Conservation (phyloP, 2,113 vertebrate genomes). For the Suricata suricatta region DNA sequence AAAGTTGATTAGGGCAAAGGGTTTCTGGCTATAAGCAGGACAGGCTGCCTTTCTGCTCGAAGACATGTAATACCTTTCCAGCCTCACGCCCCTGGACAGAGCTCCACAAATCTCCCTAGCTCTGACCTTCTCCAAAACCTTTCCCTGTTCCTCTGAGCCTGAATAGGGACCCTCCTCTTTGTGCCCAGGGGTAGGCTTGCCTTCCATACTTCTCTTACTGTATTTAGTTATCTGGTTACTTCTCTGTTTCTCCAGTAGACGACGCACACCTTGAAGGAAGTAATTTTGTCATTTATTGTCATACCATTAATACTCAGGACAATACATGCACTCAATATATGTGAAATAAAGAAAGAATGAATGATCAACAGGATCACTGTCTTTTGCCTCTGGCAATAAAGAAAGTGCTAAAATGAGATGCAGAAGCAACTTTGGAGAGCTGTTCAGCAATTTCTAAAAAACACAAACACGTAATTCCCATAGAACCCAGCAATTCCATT, state of each 20-base stretch:
- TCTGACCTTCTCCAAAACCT: not conserved
- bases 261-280: not conserved
- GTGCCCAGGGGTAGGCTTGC: rapidly evolving
- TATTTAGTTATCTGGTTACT: not conserved
- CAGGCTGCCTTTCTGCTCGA: not conserved
- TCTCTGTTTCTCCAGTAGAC: not conserved
- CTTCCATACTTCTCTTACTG: not conserved
- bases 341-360: not conserved
- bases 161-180: not conserved
- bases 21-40: not conserved
- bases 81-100: not conserved
- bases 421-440: slow-evolving; percentile 32
- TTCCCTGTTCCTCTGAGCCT: not conserved
- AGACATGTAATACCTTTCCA: not conserved
- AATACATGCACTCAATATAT: not conserved
- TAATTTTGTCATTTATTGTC: not conserved
- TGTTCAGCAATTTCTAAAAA: not conserved
- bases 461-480: slow-evolving; percentile 1
- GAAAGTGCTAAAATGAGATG: not conserved
- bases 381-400: not conserved
- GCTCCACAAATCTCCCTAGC: not conserved
- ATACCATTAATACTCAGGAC: not conserved
- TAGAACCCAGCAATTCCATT: not conserved
- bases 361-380: not conserved
- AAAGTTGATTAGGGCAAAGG: not conserved